Evolutionary conservation across 1,140 invertebrate genomes (phyloP), one percentile per base, ranked within the genome.

Genomic region (Cydia splendana): DNA sequence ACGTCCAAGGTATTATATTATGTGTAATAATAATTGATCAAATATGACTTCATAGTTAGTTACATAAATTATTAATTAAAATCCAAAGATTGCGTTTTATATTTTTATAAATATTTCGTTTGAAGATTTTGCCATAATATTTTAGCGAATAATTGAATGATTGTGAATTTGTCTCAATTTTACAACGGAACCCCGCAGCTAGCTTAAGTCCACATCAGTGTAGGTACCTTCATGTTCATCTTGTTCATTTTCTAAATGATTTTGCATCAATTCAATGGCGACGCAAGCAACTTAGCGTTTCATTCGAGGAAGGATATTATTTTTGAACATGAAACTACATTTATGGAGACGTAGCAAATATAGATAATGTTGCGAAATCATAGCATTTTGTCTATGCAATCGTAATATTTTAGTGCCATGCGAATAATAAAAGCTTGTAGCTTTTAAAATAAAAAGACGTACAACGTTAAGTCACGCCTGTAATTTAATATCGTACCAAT

Each of bases 401-500:
- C 9, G 45, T 73, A 67, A 75, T 24, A 57, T n/a, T 62, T 24
- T 24, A 62, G 57, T 62, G 57, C 57, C 57, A 62, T 62, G 20
- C 10, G 9, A 12, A 12, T 7, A 24, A 62, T 20, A 74, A 65
- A 65, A 75, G 53, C 38, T 65, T 77, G 73, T 75, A 34, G 65
- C 78, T 75, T 69, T 79, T 77, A 78, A 57, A 76, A 81, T 81
- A 78, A 62, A 20, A 62, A 62, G 57, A 62, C 57, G n/a, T 53
- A 53, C 51, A 53, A 53, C 15, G n/a, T n/a, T n/a, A 53, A 53
- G 51, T 53, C 51, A 53, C n/a, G n/a, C 15, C 5, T n/a, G 15
- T 53, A 53, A 53, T 53, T n/a, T 53, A 13, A 53, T n/a, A 53
- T 18, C 15, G 51, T 53, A n/a, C n/a, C 15, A n/a, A 13, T n/a